These are phyloP conservation scores for Antennarius maculatus DNA, from an alignment of 2,797 vertebrate species.

Conservation along the genomic window DNA sequence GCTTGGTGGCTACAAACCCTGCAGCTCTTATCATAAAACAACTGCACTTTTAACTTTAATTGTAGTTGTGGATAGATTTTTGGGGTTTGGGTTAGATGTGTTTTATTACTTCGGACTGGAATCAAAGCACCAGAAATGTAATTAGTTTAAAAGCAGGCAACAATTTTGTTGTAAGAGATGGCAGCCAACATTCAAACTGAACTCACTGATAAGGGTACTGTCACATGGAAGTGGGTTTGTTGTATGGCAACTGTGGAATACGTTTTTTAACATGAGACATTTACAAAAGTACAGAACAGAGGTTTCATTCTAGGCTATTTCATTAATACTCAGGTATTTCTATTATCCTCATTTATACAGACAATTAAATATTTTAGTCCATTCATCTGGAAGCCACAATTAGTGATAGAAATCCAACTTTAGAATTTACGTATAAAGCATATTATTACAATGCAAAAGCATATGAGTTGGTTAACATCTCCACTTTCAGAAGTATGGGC, in stretches of 20 bases:
- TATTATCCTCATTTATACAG: neutral
- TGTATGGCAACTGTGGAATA: no score
- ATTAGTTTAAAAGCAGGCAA: slow-evolving; percentile 77
- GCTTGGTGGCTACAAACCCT: slow-evolving; percentile 79
- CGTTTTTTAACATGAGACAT: no score
- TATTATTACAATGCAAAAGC: neutral
- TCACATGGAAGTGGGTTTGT: slow-evolving; percentile 37
- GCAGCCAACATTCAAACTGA: slow-evolving; percentile 58
- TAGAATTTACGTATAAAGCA: no score
- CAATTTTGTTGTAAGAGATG: slow-evolving; percentile 74
- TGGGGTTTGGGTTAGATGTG: slow-evolving; percentile 75
- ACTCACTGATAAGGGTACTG: slow-evolving; percentile 53
- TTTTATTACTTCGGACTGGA: slow-evolving; percentile 77
- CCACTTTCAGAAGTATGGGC: neutral
- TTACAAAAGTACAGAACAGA: no score
- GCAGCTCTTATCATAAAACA: slow-evolving; percentile 84
- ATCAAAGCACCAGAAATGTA: slow-evolving; percentile 79
- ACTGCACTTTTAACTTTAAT: slow-evolving; percentile 86
- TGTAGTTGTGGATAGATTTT: slow-evolving; percentile 77
- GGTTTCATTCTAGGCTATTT: no score
- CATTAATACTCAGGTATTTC: neutral
- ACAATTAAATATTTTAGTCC: neutral
- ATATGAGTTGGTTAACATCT: neutral
- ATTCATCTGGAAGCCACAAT: neutral
- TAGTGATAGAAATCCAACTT: no score